Evolutionary conservation across 2,888 invertebrate species (phyloP).

Genomic region (Hirtodrosophila trivittata): DNA sequence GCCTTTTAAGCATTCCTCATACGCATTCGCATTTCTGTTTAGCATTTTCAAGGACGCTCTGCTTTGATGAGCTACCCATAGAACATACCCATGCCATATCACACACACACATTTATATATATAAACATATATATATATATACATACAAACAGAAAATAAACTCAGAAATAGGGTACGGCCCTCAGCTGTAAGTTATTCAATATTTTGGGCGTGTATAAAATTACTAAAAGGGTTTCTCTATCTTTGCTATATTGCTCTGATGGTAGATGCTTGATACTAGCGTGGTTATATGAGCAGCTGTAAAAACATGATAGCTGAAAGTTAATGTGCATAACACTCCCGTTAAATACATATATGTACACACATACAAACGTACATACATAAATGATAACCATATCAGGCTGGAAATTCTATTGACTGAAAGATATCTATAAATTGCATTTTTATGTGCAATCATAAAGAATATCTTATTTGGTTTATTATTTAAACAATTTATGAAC

Average conservation of each 20-base stretch:
- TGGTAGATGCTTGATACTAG: conserved; percentile 1
- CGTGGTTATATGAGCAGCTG: conserved; percentile 39
- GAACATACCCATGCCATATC: no score
- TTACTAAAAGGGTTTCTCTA: conserved; percentile 62
- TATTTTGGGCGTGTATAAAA: conserved; percentile 59
- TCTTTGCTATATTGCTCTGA: conserved; percentile 8
- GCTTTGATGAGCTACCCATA: conserved; percentile 41
- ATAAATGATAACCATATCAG: conserved; percentile 4
- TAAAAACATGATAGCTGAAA: conserved; percentile 39
- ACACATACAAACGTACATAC: not conserved
- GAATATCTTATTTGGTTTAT: no score
- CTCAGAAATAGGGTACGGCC: conserved; percentile 14
- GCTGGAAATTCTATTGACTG: conserved; percentile 25
- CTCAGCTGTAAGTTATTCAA: conserved; percentile 51
- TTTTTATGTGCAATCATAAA: not conserved
- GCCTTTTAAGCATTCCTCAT: conserved; percentile 39
- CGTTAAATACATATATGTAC: conserved; percentile 26
- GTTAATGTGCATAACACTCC: conserved; percentile 34
- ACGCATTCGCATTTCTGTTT: conserved; percentile 45
- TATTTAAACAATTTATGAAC: no score
- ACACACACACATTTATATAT: not conserved
- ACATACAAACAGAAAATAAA: conserved; percentile 8
- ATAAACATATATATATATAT: conserved; percentile 1
- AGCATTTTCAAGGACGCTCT: conserved; percentile 54
- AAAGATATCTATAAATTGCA: not conserved